Base-by-base conservation (phyloP, 2,888 invertebrate species). In the Agrochola lota region DNA sequence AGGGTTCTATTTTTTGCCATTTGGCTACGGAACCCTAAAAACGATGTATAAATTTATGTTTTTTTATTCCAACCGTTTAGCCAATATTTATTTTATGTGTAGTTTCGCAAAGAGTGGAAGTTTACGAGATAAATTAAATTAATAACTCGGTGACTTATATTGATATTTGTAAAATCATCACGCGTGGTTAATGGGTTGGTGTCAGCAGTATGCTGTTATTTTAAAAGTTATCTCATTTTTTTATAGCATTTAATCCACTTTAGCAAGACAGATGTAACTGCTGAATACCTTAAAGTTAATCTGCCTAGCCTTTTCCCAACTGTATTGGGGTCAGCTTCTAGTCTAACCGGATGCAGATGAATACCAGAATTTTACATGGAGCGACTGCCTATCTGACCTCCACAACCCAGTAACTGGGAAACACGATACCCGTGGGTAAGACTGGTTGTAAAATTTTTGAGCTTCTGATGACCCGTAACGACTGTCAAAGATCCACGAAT, bases 11-110 rank as follows among this genome's bases (percentile, higher is more conserved):
- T n/a, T n/a, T n/a, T n/a, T n/a, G n/a, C n/a, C n/a, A n/a, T n/a
- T n/a, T n/a, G n/a, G n/a, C n/a, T n/a, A n/a, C n/a, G n/a, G n/a
- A n/a, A n/a, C n/a, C n/a, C n/a, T n/a, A 59, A 72, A 76, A 83
- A 55, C 9, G 23, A 46, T 64, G 43, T 15, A 0, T 46, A 57
- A 40, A 55, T 52, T 20, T 35, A 17, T 72, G 57, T 62, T 75
- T 23, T 78, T 83, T 52, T 72, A 66, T 74, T 72, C 49, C 40
- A 35, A 78, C 60, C 55, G 80, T 79, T 83, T 84, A 84, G 74
- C 62, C 86, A 72, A 79, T 83, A 64, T 83, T 84, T 72, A 79
- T 62, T 71, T 67, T 72, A 30, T 30, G 49, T 66, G 57, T 71
- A 55, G 81, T 63, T 81, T 62, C 23, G 35, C 35, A 73, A 72